Evolutionary conservation across 2,797 vertebrate species (phyloP).

Genomic region (Fundulus diaphanus): DNA sequence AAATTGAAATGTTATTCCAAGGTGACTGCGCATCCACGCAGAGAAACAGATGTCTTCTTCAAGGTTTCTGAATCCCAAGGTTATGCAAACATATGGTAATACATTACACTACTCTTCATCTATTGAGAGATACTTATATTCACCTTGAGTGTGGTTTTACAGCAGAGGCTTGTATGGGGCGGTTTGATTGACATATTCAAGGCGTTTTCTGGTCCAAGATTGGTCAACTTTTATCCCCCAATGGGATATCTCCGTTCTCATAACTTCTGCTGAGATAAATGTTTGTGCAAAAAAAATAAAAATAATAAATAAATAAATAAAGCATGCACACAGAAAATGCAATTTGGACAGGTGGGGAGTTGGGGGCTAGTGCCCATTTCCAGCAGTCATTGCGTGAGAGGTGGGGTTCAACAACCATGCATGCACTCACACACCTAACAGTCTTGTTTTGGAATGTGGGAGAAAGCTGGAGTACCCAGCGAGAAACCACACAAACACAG

Average conservation of each 20-base stretch:
- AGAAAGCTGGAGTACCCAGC: too few species aligned
- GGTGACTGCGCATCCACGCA: constrained; percentile 60
- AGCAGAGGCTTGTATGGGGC: constrained; percentile 4
- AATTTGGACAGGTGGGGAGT: too few species aligned
- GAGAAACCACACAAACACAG: too few species aligned
- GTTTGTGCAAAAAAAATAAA: not conserved
- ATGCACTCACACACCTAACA: too few species aligned
- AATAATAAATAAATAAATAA: not conserved
- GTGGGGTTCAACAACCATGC: too few species aligned
- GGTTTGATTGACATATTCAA: constrained; percentile 61
- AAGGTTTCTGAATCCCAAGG: constrained; percentile 68
- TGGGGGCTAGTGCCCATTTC: too few species aligned
- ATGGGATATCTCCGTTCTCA: constrained; percentile 17
- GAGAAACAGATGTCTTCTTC: constrained; percentile 73
- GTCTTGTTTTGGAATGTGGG: too few species aligned
- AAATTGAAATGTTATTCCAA: constrained; percentile 53
- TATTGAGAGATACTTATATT: constrained; percentile 53
- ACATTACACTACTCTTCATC: constrained; percentile 54
- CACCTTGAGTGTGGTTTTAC: constrained; percentile 23
- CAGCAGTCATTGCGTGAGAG: too few species aligned
- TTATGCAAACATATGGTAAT: constrained; percentile 73
- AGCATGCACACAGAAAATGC: constrained; percentile 12
- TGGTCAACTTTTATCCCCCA: constrained; percentile 31
- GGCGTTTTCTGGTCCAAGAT: constrained; percentile 41
- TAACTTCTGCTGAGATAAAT: constrained; percentile 8